Evolutionary conservation across 1,140 invertebrate genomes (phyloP), one percentile per base, ranked within the genome.

Genomic region (Pseudachorutes palmiensis): DNA sequence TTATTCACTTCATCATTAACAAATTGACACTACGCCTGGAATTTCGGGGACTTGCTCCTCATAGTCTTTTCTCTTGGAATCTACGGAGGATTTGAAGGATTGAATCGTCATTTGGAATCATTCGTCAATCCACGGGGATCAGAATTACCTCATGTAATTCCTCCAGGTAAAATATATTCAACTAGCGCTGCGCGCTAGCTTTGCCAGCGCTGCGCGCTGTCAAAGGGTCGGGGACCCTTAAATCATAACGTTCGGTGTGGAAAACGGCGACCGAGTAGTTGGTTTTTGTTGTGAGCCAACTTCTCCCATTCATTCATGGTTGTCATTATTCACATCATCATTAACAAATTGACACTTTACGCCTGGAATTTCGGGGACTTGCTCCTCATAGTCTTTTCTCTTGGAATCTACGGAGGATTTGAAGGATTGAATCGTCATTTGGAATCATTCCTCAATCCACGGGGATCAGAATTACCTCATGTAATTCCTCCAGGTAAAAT

Each of bases 361-460:
- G 66, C 68, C 29, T 70, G 66, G 66, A 72, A 72, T 62, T 72
- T 66, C 32, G 68, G 68, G 16, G 71, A 72, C 62, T 49, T 70
- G 16, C 36, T 70, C 19, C 33, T 72, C 1, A 72, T 72, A 59
- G 32, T 72, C 31, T 49, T 72, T 14, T 45, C 62, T 22, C 45
- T 68, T 49, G 71, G 41, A 24, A 26, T 72, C 33, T 70, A 70
- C 59, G 57, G 57, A 22, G 36, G 66, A 41, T 70, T 61, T 48
- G 49, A 28, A 28, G 30, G 55, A 2, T 60, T 72, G 19, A 70
- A 72, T n/a, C 16, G 26, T 31, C 68, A 32, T 41, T 48, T 68
- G 22, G 65, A 69, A 51, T 57, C 31, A 19, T 45, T 19, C 9
- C 9, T 45, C 9, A 45, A 9, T 19, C 19, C 19, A 12, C 9